A percentile compares a stretch with the other conserved stretches of the same genome.
phyloP scores from a whole-genome alignment of 2,113 vertebrate genomes.

The Stegostoma tigrinum region DNA sequence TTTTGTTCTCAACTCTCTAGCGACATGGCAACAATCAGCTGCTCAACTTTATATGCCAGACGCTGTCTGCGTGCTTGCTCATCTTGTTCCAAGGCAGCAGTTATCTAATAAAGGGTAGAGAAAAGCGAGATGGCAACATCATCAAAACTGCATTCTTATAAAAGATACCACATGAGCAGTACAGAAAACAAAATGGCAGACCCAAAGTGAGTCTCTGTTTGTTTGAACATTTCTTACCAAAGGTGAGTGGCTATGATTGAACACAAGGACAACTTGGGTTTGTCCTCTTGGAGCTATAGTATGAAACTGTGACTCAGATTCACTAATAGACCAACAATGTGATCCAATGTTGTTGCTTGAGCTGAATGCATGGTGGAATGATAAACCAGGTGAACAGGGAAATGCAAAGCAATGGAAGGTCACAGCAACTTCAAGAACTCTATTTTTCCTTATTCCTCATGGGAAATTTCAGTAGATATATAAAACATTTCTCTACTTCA shows the following conservation, averaged over 20 bases:
- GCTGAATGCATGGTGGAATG: not conserved
- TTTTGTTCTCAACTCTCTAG: slow-evolving; percentile 80
- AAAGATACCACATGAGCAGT: not conserved
- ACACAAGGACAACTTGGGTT: not conserved
- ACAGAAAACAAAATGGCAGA: not conserved
- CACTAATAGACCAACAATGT: not conserved
- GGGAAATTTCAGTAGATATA: not conserved
- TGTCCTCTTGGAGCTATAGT: not conserved
- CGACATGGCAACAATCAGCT: slow-evolving; percentile 89
- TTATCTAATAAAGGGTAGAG: slow-evolving; percentile 64
- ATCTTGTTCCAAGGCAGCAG: slow-evolving; percentile 81
- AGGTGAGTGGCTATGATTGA: not conserved
- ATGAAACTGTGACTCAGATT: not conserved
- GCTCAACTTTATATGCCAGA: slow-evolving; percentile 89
- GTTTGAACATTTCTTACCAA: not conserved
- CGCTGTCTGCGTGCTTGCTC: slow-evolving; percentile 88
- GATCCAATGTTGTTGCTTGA: not conserved
- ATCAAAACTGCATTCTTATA: not conserved
- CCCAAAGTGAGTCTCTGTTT: not conserved
- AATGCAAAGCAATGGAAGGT: not conserved
- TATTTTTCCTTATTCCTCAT: not conserved
- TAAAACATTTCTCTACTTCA: not conserved
- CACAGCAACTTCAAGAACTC: not conserved
- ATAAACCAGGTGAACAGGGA: not conserved
- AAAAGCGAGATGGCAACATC: not conserved